phyloP scores from a whole-genome alignment of 1,140 invertebrate species.

The Epicauta chinensis region DNA sequence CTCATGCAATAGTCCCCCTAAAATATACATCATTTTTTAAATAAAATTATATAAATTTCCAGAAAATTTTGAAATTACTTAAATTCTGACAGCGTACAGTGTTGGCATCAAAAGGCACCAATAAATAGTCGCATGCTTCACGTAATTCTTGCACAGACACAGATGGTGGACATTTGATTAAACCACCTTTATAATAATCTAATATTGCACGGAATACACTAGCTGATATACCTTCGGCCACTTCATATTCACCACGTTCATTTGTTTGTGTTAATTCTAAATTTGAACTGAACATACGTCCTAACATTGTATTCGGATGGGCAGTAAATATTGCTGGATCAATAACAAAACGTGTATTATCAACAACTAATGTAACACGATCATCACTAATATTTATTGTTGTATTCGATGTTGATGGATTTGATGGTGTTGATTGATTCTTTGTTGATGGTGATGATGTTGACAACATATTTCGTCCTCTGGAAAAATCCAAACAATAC shows the following conservation, averaged over 20 bases:
- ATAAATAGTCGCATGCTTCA: constrained; percentile 97
- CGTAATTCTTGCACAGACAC: constrained; percentile 89
- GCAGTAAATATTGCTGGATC: constrained; percentile 87
- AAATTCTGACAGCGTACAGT: constrained; percentile 95
- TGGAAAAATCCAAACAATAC: too few species aligned
- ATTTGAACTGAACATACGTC: constrained; percentile 94
- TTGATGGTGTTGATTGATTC: constrained; percentile 12
- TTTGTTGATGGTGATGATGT: constrained; percentile 26
- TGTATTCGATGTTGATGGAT: constrained; percentile 28
- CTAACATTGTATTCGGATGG: constrained; percentile 90
- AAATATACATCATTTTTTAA: constrained; percentile 16
- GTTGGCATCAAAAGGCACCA: constrained; percentile 94
- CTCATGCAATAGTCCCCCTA: constrained; percentile 93
- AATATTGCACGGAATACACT: constrained; percentile 93
- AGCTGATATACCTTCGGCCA: constrained; percentile 96
- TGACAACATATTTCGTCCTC: constrained; percentile 26
- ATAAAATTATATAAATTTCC: constrained; percentile 41
- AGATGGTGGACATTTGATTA: constrained; percentile 78
- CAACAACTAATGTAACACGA: constrained; percentile 84
- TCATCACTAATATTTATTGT: constrained; percentile 52
- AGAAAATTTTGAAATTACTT: constrained; percentile 49
- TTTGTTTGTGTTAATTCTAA: constrained; percentile 91
- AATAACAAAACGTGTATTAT: constrained; percentile 85
- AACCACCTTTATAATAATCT: constrained; percentile 89
- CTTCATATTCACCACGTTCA: constrained; percentile 93